These are phyloP conservation scores for Genyomyrus donnyi DNA, from an alignment of 2,113 vertebrate species.

Conservation along the genomic window DNA sequence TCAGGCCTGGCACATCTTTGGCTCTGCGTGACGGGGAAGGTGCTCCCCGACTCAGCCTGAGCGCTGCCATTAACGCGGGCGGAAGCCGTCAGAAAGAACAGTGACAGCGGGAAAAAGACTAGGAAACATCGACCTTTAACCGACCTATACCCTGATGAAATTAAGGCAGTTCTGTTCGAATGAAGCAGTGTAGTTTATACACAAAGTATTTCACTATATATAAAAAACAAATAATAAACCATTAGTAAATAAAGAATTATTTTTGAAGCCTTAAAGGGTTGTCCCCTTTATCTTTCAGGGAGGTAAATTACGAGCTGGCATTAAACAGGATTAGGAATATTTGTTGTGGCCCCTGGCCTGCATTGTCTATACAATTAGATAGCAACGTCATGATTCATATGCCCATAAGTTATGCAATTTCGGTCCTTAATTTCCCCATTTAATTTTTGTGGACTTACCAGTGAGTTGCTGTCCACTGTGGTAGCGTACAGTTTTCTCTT, in stretches of 20 bases:
- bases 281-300: conserved; percentile 1
- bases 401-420: not conserved
- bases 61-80: not conserved
- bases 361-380: not conserved
- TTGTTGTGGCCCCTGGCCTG: conserved; percentile 12
- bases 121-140: not conserved
- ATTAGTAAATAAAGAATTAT: not conserved
- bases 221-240: not conserved
- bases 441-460: not conserved
- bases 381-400: not conserved
- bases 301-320: not conserved
- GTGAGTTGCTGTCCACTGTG: not conserved
- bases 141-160: not conserved
- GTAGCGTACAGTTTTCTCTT: not conserved
- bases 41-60: not conserved
- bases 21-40: conserved; percentile 10
- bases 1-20: conserved; percentile 41
- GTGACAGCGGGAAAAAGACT: not conserved
- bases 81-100: conserved; percentile 6
- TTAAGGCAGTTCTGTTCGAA: not conserved
- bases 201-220: not conserved
- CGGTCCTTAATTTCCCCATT: not conserved
- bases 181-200: not conserved
- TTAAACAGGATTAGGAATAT: conserved; percentile 4
- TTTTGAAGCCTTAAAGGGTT: not conserved